Evolutionary conservation across 2,888 invertebrate genomes (phyloP), one percentile per base, ranked within the genome.

Genomic region (Colletes collaris): DNA sequence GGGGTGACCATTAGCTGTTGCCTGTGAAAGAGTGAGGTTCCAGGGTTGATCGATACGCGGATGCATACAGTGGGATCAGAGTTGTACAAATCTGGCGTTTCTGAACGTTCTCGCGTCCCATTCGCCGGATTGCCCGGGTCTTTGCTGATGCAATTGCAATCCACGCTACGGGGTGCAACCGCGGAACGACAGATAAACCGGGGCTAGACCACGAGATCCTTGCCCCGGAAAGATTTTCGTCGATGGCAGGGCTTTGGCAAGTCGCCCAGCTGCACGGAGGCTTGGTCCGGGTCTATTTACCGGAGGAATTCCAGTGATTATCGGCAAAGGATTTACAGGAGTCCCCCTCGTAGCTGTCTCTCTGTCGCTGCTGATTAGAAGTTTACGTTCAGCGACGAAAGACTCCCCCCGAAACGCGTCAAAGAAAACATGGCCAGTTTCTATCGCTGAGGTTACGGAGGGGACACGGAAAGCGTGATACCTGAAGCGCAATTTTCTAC

Each of bases 271-370:
- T 37, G 37, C 75, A 44, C 40, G n/a, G 13, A 58, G 50, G 37
- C 16, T 53, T 44, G 49, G 65, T 52, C 50, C 37, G 55, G 63
- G 35, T 79, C 81, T 81, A 81, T 79, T 79, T 81, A 71, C 81
- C 60, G 63, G 66, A 59, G 79, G 70, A 74, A 80, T 80, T 79
- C 27, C 53, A 65, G 74, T 74, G 79, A 79, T 80, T 79, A 79
- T 79, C 79, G 80, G 79, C 60, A 74, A 79, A 74, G 66, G 79
- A 69, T 80, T 79, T 69, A 79, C 73, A 44, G 62, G 16, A 40
- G 40, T 46, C 55, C 35, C 65, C 64, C 44, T n/a, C 11, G 52
- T 49, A 19, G 16, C 11, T 44, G 3, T 66, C 13, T 58, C 27
- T 66, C 58, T 50, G 64, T 62, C 67, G 56, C 4, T 40, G 63